Evolutionary conservation across 2,113 vertebrate genomes (phyloP).

Genomic region (Strix uralensis): DNA sequence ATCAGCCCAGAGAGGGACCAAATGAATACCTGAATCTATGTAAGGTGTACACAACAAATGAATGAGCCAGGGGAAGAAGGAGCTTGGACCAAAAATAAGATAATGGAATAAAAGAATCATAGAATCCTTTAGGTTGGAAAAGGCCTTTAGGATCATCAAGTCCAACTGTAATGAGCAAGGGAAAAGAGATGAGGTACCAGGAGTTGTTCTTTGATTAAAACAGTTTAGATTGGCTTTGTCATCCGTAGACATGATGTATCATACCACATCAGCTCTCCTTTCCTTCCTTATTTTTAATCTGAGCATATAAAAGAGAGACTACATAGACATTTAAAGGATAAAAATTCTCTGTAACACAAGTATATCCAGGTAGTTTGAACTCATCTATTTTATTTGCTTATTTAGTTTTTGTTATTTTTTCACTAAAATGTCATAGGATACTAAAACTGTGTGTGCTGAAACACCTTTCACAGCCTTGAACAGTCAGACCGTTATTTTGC

Average conservation of each 20-base stretch:
- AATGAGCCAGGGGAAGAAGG: fast-evolving
- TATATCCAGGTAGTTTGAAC: not conserved
- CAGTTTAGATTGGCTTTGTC: not conserved
- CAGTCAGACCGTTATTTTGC: not conserved
- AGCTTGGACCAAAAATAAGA: not conserved
- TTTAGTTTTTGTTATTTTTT: not conserved
- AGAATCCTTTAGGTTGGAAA: not conserved
- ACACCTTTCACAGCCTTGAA: not conserved
- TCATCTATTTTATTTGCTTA: not conserved
- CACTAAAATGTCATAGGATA: not conserved
- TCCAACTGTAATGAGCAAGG: not conserved
- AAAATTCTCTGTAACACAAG: not conserved
- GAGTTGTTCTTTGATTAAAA: not conserved
- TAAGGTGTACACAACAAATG: not conserved
- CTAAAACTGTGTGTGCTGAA: not conserved
- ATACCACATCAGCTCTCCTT: fast-evolving
- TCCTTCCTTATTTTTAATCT: not conserved
- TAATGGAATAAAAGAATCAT: not conserved
- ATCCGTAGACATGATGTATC: not conserved
- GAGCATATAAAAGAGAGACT: fast-evolving
- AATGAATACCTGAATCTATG: not conserved
- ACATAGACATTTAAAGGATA: fast-evolving
- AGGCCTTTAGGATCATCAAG: not conserved
- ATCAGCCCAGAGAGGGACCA: not conserved
- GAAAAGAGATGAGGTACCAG: not conserved